Percentiles rank a stretch among this genome's conserved stretches.
phyloP scores from a whole-genome alignment of 2,797 vertebrate genomes.

The Alca torda region DNA sequence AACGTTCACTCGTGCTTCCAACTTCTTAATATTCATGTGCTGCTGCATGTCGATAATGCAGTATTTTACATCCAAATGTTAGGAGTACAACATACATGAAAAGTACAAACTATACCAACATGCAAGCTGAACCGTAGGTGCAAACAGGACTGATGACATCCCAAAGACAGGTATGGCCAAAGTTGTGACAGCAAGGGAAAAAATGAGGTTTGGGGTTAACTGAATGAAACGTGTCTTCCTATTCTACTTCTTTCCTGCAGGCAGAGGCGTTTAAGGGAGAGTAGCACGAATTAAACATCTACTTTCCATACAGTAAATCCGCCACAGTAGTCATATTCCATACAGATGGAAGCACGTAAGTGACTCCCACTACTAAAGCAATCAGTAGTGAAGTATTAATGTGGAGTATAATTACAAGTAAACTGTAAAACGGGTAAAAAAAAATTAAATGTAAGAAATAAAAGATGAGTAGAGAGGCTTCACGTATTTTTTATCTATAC shows the following conservation, averaged over 20 bases:
- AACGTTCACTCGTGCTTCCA: neutral
- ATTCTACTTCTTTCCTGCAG: neutral
- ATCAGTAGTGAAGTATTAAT: neutral
- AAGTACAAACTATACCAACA: neutral
- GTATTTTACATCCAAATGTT: neutral
- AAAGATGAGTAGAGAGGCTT: neutral
- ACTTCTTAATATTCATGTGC: neutral
- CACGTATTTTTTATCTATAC: neutral
- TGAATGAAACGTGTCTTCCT: neutral
- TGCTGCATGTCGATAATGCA: neutral
- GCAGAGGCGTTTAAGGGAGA: neutral
- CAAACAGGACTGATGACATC: neutral
- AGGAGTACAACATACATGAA: neutral
- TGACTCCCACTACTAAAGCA: neutral
- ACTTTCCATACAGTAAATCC: neutral
- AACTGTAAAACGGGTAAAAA: neutral
- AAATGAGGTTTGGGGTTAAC: neutral
- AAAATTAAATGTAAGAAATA: neutral
- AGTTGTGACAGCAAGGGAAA: neutral
- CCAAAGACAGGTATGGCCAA: neutral
- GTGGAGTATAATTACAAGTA: neutral
- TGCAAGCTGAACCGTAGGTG: neutral
- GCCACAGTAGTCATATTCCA: neutral
- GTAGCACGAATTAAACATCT: fast-evolving
- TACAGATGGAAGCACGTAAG: neutral